phyloP scores from a whole-genome alignment of 2,888 invertebrate genomes.

The Drosophila neonasuta region DNA sequence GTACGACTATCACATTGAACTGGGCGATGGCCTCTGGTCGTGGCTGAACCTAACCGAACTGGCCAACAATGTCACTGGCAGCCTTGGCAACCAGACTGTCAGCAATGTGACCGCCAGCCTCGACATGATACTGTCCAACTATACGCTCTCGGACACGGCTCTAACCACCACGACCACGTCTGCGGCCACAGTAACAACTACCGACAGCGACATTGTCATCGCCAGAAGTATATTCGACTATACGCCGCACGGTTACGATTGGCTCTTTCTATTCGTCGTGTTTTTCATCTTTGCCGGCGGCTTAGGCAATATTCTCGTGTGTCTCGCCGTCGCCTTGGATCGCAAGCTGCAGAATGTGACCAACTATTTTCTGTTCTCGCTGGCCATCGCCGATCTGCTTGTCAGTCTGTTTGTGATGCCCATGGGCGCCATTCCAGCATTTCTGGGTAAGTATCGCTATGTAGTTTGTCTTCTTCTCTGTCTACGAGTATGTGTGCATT shows the following conservation, averaged over 20 bases:
- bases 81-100: slow-evolving; percentile 28
- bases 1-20: slow-evolving; percentile 60
- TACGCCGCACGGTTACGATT: slow-evolving; percentile 84
- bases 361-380: slow-evolving; percentile 95
- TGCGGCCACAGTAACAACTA: slow-evolving; percentile 15
- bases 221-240: slow-evolving; percentile 60
- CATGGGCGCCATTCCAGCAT: slow-evolving; percentile 95
- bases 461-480: neutral
- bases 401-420: slow-evolving; percentile 98
- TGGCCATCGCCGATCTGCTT: slow-evolving; percentile 96
- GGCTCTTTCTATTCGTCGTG: slow-evolving; percentile 92
- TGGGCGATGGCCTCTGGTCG: slow-evolving; percentile 59
- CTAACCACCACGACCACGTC: slow-evolving; percentile 38
- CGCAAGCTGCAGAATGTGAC: slow-evolving; percentile 96
- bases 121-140: slow-evolving; percentile 68
- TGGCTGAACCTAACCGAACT: slow-evolving; percentile 63
- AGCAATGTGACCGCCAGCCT: slow-evolving; percentile 47
- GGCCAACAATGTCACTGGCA: slow-evolving; percentile 20
- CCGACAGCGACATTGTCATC: slow-evolving; percentile 33
- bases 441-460: slow-evolving; percentile 90
- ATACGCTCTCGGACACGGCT: slow-evolving; percentile 51
- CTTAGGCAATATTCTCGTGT: slow-evolving; percentile 95
- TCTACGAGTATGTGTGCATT: slow-evolving; percentile 2
- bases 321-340: slow-evolving; percentile 95
- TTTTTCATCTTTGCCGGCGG: slow-evolving; percentile 94